phyloP scores from a whole-genome alignment of 2,113 vertebrate genomes.

The Holacanthus passer region DNA sequence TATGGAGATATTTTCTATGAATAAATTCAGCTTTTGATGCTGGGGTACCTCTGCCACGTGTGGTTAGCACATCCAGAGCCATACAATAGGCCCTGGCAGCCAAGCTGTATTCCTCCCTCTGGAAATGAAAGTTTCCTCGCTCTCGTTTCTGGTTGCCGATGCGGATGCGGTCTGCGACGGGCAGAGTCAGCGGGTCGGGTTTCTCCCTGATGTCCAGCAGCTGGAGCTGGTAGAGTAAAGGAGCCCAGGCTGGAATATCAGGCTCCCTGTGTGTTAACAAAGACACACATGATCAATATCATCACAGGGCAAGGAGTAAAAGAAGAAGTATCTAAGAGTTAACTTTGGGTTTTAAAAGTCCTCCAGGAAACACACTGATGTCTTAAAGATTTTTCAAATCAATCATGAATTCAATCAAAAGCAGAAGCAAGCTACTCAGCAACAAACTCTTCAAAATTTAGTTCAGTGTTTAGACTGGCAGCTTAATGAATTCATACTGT shows the following conservation, averaged over 20 bases:
- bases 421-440: background rate
- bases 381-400: conserved; percentile 4
- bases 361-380: background rate
- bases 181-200: conserved; percentile 77
- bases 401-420: conserved; percentile 16
- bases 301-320: background rate
- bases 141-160: conserved; percentile 88
- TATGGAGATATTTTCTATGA: conserved; percentile 38
- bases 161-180: conserved; percentile 82
- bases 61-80: conserved; percentile 86
- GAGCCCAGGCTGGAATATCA: conserved; percentile 87
- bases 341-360: background rate
- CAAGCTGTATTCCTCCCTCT: conserved; percentile 85
- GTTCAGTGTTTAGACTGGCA: too few species aligned
- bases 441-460: background rate
- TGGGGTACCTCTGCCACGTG: conserved; percentile 76
- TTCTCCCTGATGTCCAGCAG: conserved; percentile 84
- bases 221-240: conserved; percentile 88
- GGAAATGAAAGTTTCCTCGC: conserved; percentile 89
- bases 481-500: background rate
- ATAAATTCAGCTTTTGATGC: conserved; percentile 27
- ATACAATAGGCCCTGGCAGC: conserved; percentile 86
- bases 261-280: conserved; percentile 76
- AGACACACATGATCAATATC: conserved; percentile 34
- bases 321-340: background rate